phyloP scores from a whole-genome alignment of 37 sponge, comb jelly and placozoan genomes.

The Agelas oroides region DNA sequence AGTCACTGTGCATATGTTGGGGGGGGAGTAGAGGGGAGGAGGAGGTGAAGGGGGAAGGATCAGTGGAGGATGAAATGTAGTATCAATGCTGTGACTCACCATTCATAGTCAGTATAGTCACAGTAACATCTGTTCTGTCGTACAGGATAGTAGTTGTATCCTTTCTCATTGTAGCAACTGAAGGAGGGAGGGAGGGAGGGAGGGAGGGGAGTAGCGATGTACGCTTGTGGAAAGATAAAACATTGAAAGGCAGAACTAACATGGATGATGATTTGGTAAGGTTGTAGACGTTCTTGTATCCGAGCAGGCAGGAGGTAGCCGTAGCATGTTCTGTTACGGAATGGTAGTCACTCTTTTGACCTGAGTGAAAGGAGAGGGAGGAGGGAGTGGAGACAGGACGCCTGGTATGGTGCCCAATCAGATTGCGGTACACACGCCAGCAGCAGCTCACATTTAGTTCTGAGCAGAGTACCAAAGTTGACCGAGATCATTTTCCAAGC shows the following conservation, averaged over 20 bases:
- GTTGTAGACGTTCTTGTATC: constrained; percentile 38
- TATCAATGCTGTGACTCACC: constrained; percentile 46
- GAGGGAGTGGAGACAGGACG: not conserved
- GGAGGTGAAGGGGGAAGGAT: not conserved
- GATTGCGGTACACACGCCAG: not conserved
- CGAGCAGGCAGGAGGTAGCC: constrained; percentile 33
- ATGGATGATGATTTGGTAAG: constrained; percentile 34
- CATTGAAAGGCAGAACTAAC: constrained; percentile 3
- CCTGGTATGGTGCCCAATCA: not conserved
- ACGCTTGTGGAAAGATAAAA: not conserved
- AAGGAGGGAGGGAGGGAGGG: too few species aligned
- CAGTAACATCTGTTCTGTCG: constrained; percentile 24
- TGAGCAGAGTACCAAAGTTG: constrained; percentile 39
- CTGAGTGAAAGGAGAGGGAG: constrained; percentile 14
- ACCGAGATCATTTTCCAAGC: constrained; percentile 54
- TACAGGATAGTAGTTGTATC: constrained; percentile 30
- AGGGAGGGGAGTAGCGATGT: not conserved
- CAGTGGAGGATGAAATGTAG: too few species aligned
- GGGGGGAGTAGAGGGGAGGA: not conserved
- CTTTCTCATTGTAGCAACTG: constrained; percentile 63
- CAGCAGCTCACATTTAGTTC: constrained; percentile 39
- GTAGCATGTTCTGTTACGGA: constrained; percentile 25
- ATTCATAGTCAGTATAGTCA: constrained; percentile 47
- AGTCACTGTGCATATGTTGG: constrained; percentile 61
- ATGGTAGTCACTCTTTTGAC: constrained; percentile 32